Percentiles rank a stretch among this genome's conserved stretches.
Conservation (phyloP, 2,797 vertebrate genomes). For the Anguilla anguilla region DNA sequence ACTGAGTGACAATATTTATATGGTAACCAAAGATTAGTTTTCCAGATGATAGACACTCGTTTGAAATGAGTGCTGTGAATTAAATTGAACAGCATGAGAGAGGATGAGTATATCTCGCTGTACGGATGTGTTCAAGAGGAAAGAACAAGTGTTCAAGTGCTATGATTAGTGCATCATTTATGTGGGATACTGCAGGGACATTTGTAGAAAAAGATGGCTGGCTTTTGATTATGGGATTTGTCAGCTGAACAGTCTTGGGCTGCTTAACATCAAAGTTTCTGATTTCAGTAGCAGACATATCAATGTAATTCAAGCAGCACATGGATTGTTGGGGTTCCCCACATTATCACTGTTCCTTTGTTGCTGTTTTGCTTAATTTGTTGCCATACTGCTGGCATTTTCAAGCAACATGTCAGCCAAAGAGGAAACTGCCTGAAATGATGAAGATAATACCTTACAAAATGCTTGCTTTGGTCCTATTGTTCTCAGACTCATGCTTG, state of each 20-base stretch:
- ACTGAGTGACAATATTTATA: neutral
- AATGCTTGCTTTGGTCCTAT: neutral
- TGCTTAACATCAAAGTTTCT: slow-evolving; percentile 17
- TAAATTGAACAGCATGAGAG: neutral
- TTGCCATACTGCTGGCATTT: neutral
- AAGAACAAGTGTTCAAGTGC: neutral
- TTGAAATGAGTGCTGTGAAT: neutral
- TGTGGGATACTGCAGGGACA: neutral
- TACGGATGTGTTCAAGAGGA: neutral
- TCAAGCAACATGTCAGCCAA: neutral
- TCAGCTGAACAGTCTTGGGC: neutral
- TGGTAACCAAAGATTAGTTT: neutral
- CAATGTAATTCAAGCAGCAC: neutral
- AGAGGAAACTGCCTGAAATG: neutral
- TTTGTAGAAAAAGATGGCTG: neutral
- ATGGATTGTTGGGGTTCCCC: neutral
- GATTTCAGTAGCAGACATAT: neutral
- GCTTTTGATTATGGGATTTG: neutral
- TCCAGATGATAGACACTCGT: neutral
- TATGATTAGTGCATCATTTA: neutral
- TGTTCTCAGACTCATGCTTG: slow-evolving; percentile 1
- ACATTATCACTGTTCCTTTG: neutral
- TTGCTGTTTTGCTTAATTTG: slow-evolving; percentile 9
- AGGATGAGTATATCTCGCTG: neutral
- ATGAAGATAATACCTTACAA: neutral